Percentiles rank a stretch among this genome's conserved stretches.
These are phyloP conservation scores for Crocuta crocuta DNA, from an alignment of 2,113 vertebrate genomes.

Conservation along the genomic window DNA sequence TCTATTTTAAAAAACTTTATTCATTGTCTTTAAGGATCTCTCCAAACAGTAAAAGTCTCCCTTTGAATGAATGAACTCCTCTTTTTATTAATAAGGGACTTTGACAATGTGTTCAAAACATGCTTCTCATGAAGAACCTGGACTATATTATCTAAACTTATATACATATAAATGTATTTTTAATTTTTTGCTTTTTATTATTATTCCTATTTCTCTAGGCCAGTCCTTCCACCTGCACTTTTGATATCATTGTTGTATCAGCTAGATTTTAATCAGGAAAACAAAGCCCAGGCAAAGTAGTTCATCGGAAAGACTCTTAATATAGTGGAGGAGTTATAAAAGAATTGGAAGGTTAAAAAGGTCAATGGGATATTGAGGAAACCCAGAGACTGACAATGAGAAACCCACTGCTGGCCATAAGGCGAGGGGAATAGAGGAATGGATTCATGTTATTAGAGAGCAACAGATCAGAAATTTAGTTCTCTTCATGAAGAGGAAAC, in stretches of 20 bases:
- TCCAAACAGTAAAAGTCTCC: neutral
- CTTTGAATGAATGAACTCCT: neutral
- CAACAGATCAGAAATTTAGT: neutral
- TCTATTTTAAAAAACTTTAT: neutral
- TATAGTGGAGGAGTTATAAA: neutral
- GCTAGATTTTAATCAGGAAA: neutral
- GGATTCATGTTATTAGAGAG: neutral
- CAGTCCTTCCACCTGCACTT: neutral
- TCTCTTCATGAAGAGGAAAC: neutral
- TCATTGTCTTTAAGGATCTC: neutral
- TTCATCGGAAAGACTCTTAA: neutral
- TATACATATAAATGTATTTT: neutral
- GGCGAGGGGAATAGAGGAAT: neutral
- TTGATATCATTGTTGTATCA: neutral
- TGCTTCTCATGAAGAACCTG: neutral
- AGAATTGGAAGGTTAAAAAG: neutral
- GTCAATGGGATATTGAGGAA: neutral
- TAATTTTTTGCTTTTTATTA: neutral
- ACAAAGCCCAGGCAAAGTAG: neutral
- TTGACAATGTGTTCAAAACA: neutral
- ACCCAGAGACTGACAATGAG: neutral
- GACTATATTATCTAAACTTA: neutral
- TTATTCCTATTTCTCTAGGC: neutral
- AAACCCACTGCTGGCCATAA: neutral
- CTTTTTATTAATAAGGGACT: neutral